Base-by-base conservation (phyloP, 2,113 vertebrate species). In the Mirounga angustirostris region DNA sequence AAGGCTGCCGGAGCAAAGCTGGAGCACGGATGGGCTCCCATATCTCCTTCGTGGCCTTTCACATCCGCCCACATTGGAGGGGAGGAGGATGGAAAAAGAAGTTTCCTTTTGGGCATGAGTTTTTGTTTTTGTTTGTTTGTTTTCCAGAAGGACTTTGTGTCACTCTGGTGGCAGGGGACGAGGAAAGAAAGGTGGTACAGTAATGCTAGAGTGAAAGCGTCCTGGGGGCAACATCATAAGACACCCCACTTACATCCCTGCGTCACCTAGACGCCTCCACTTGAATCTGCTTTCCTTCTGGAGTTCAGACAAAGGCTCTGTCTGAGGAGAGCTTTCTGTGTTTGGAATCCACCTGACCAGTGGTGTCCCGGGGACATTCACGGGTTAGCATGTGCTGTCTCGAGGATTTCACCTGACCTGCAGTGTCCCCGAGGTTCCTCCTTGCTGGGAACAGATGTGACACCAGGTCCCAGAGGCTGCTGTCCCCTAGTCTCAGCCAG, bases 361-460 rank as follows among this genome's bases (percentile, higher is more conserved):
- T 9, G 54, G 22, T 16, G 4, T 43, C 46, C 5, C 26, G 0
- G 0, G 61, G 26, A 14, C 63, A 11, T 21, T 26, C 52, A 10
- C 7, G 28, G n/a, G 16, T 22, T 50, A n/a, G n/a, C 4, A 24
- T 1, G 22, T 4, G 3, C 67, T 30, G 0, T 80, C 82, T 74
- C 79, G 54, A 1, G n/a, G 84, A 59, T 50, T 80, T 88, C 14
- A 40, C 21, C n/a, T 5, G n/a, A 18, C 30, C 40, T 16, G 9
- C 54, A 4, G 13, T 21, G n/a, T 13, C 76, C 33, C 2, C 50
- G 21, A 26, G 26, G 14, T 73, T 28, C 82, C 76, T 90, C 24
- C n/a, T 19, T 85, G n/a, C 24, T 61, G 4, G 40, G 40, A 13
- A 82, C 28, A 52, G 59, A 16, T 5, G 24, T 9, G 18, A 3